Conservation (phyloP, 2,113 vertebrate genomes). For the Heterocephalus glaber region DNA sequence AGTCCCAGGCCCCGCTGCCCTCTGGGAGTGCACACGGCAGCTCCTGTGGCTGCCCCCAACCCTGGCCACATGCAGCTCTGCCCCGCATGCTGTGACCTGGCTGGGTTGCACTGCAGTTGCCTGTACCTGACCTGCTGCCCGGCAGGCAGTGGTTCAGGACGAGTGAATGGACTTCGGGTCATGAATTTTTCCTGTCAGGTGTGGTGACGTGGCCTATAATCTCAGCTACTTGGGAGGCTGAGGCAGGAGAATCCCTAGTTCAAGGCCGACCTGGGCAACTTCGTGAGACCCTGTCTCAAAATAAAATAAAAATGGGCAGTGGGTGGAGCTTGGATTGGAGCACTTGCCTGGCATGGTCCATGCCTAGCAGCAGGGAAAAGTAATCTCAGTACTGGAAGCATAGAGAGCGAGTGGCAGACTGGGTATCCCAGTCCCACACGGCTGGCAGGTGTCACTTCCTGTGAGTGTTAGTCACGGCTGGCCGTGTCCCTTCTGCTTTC, state of each 20-base stretch:
- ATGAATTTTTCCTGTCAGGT: too few relatives aligned
- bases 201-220: too few relatives aligned
- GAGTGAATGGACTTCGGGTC: neutral
- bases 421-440: too few relatives aligned
- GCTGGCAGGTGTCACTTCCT: neutral
- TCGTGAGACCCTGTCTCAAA: neutral
- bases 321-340: neutral
- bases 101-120: too few relatives aligned
- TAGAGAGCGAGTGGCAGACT: neutral
- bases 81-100: too few relatives aligned
- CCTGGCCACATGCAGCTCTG: too few relatives aligned
- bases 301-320: neutral
- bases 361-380: neutral
- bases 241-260: too few relatives aligned
- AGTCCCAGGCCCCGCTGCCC: neutral
- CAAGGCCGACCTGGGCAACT: too few relatives aligned
- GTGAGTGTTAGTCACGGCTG: neutral
- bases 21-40: neutral
- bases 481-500: slow-evolving; percentile 47
- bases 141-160: neutral
- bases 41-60: too few relatives aligned
- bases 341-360: neutral
- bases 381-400: neutral
- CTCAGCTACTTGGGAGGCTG: too few relatives aligned
- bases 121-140: neutral